Evolutionary conservation across 2,113 vertebrate genomes (phyloP), one percentile per base, ranked within the genome.

Genomic region (Ariopsis seemanni): DNA sequence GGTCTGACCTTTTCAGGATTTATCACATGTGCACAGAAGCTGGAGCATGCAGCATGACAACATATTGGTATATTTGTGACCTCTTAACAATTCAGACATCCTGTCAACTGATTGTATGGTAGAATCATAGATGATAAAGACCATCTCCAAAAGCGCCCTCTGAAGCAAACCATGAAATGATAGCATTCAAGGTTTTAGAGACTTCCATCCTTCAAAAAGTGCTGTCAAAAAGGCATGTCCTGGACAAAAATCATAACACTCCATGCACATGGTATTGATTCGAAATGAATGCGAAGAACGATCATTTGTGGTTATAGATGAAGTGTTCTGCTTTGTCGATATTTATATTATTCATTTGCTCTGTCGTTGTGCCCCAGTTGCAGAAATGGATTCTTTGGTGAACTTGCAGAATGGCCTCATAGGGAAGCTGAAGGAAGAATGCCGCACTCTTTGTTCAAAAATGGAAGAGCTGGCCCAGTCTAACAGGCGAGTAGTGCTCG

Each of bases 361-460:
- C 30, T 86, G 22, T 86, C 83, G 34, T 65, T 57, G 83, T 84
- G 88, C 95, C 94, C 87, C 95, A 99, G 98, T 95, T 87, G 95
- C 90, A 86, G 97, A 99, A 90, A 89, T 96, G 90, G 96, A 97
- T 60, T 93, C 80, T 34, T 92, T 98, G 89, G 92, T 98, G 93
- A 95, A 93, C 84, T 96, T 97, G 92, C 97, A 99, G 94, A 97
- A 97, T 90, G 92, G 93, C 86, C 94, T 98, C 86, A 95, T 98
- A 91, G 91, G 92, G 92, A 98, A 96, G 93, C 92, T 98, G 91
- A 98, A 96, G 91, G 96, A 97, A 82, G 97, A 97, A 89, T 98
- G 96, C 93, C 94, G 91, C 89, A 86, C 82, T 0, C 93, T 99
- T 89, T 95, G 94, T 89, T 92, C 91, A 78, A 95, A 95, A 89